Base-by-base conservation (phyloP, 2,113 vertebrate genomes). In the Notechis scutatus region DNA sequence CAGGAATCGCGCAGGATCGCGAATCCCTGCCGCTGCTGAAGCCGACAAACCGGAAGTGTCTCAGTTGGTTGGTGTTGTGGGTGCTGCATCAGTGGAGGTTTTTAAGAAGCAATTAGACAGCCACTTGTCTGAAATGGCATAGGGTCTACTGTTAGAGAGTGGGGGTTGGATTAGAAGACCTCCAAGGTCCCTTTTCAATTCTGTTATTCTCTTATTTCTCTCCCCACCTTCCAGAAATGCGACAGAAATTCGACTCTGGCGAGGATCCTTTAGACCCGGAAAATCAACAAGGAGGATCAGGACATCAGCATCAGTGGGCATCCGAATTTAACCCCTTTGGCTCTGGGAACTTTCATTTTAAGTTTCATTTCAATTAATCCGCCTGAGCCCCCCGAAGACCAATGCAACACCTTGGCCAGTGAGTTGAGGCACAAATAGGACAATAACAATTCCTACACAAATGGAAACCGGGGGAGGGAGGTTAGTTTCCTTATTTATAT, bases 231-330 rank as follows among this genome's bases (percentile, higher is more conserved):
- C 8, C 95, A 98, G 98, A 98, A 95, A 98, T 98, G 98, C 97
- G 98, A 61, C 97, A 98, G 97, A 98, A 98, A 95, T 98, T 98
- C 5, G 98, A 98, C n/a, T 97, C 97, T 0, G 98, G 98, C 0
- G 98, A 98, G 85, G 98, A 98, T 91, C 98, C 98, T 0, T 95
- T 98, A 94, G 98, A 98, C 95, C 98, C 98, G 0, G 98, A 98
- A 90, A 98, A 96, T 93, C 98, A 98, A 96, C 98, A 98, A 91
- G 97, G 97, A 0, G 98, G 97, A 0, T 97, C 97, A 0, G 97
- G 97, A 0, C 96, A 96, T 21, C 94, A 94, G 11, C 97, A 97
- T 23, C 95, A 95, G 57, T 98, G 98, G 98, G 98, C 98, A 10
- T 98, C 98, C 26, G 97, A 98, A 92, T 98, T 98, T 94, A 98